A percentile compares a stretch with the other conserved stretches of the same genome.
phyloP scores from a whole-genome alignment of 2,888 invertebrate genomes.

The Atethmia centrago region DNA sequence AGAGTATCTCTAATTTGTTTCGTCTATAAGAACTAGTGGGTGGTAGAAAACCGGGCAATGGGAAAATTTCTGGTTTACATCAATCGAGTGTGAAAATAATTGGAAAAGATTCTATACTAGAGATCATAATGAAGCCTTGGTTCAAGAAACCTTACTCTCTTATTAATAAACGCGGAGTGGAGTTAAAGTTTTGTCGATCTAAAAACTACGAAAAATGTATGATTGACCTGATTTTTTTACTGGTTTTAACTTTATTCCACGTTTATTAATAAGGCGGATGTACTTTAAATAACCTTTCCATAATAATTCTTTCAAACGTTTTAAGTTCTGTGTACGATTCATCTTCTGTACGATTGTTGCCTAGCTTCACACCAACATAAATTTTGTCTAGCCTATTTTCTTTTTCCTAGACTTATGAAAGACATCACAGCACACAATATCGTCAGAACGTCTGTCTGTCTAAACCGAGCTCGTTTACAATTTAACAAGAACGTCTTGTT shows the following conservation, averaged over 20 bases:
- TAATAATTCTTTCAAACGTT: background rate
- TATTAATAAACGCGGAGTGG: no score
- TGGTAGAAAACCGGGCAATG: no score
- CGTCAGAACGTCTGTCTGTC: conserved; percentile 45
- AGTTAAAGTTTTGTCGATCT: no score
- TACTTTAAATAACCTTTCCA: no score
- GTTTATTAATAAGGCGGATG: no score
- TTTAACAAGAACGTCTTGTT: conserved; percentile 58
- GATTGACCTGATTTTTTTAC: no score
- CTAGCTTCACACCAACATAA: background rate
- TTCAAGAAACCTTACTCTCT: no score
- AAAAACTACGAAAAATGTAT: no score
- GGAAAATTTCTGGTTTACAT: no score
- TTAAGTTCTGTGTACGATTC: background rate
- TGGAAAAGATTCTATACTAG: background rate
- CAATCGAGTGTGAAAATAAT: background rate
- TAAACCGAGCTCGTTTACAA: conserved; percentile 53
- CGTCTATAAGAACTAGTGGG: background rate
- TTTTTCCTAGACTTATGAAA: conserved; percentile 25
- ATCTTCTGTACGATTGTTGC: background rate
- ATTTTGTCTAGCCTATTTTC: conserved; percentile 4
- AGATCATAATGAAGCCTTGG: no score
- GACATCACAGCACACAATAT: conserved; percentile 46
- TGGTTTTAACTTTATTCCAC: no score
- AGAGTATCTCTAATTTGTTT: conserved; percentile 16